phyloP scores from a whole-genome alignment of 1,140 invertebrate genomes.

The Trachymyrmex septentrionalis region DNA sequence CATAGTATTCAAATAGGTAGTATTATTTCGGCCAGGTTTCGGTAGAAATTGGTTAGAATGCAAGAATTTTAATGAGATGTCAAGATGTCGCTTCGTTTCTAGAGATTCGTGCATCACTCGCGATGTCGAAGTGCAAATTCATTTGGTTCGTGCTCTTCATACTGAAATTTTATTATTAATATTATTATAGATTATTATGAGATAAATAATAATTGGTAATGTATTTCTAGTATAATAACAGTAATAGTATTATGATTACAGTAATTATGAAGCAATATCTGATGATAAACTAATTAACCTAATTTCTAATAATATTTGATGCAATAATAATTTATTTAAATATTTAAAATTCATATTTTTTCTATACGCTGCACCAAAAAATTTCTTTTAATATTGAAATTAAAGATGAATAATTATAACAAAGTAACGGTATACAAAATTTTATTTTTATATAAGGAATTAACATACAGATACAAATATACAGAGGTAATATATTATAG shows the following conservation, averaged over 20 bases:
- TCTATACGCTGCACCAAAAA: not conserved
- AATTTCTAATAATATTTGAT: constrained; percentile 16
- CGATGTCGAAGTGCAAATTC: not conserved
- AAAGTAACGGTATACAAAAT: not conserved
- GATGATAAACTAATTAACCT: constrained; percentile 15
- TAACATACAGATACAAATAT: not conserved
- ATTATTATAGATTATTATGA: constrained; percentile 27
- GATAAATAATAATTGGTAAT: constrained; percentile 13
- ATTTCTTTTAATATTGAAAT: not conserved
- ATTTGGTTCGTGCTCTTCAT: not conserved
- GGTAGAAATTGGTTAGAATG: constrained; percentile 36
- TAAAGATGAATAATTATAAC: not conserved
- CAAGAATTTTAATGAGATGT: constrained; percentile 51
- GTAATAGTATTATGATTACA: constrained; percentile 7
- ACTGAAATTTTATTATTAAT: constrained; percentile 14
- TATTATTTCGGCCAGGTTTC: constrained; percentile 37
- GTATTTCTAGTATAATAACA: constrained; percentile 10
- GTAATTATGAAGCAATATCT: not conserved
- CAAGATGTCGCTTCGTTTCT: constrained; percentile 11
- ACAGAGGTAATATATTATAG: not conserved
- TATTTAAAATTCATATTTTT: not conserved
- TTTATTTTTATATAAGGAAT: not conserved
- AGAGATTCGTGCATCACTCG: constrained; percentile 40
- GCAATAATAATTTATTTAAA: constrained; percentile 6
- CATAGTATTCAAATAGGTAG: constrained; percentile 32